Base-by-base conservation (phyloP, 2,888 invertebrate species). In the Andrena praecox region DNA sequence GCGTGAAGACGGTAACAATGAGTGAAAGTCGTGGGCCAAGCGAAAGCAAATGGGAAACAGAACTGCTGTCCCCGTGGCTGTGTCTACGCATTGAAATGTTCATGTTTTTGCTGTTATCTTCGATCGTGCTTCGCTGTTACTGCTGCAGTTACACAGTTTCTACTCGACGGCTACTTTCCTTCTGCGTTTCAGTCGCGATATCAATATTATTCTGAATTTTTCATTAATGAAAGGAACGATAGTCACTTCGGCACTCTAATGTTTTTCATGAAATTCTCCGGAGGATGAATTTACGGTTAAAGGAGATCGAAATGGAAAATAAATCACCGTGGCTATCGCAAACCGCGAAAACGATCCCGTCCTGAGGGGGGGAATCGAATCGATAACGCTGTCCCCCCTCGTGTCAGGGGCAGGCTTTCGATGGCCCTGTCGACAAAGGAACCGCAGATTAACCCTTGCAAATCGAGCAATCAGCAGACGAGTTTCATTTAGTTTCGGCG, bases 1-100 rank as follows among this genome's bases (percentile, higher is more conserved):
- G 87, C 87, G 84, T 86, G 82, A 86, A 84, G 69, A 48, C 62
- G 73, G 72, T 73, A 87, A 87, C 87, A 87, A 87, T 87, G 85
- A 87, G 87, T 74, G 87, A 87, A 87, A 87, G 87, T 87, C 56
- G 29, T 59, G 71, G 60, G 73, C 73, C 50, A 62, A 63, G 77
- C 76, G 87, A 87, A 87, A 87, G 87, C 87, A 87, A 87, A 85
- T 81, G 79, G 80, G 83, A 80, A 79, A 80, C 83, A 73, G 33
- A 42, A 76, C 24, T 62, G 50, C 54, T 67, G 76, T 76, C 69
- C 50, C 67, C 27, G 60, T 10, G 10, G 20, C 12, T 56, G 10
- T 63, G 54, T 56, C 42, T 60, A 48, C 62, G 7, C 78, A 48
- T 72, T 27, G 31, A 12, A 31, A 31, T 31, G 60, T 27, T n/a